Evolutionary conservation across 2,113 vertebrate genomes (phyloP), one percentile per base, ranked within the genome.

Genomic region (Aptenodytes forsteri): DNA sequence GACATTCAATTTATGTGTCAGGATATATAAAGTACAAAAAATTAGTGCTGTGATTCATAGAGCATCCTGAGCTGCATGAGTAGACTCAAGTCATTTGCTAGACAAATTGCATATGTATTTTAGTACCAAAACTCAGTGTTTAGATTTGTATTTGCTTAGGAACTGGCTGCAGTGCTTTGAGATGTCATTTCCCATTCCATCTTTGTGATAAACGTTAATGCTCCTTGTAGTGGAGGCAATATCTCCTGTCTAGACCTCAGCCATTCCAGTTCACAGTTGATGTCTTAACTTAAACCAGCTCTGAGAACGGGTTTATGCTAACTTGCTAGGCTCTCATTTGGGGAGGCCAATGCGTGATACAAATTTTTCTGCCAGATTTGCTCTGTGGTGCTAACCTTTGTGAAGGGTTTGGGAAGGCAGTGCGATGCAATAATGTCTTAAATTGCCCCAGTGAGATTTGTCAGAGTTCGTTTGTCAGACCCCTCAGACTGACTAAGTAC

Each of bases 391-490:
- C 69, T 87, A 72, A 83, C 49, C 20, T 79, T 81, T 76, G 52
- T 64, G 81, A 76, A 82, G 61, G 47, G 27, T 75, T 91, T 85
- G 72, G 70, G 91, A 82, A 90, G 92, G 72, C 66, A 69, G 27
- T 14, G 65, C 0, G 0, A 67, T 71, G 72, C 73, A 89, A 79
- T 89, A 59, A 87, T 67, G 83, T 71, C 77, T 94, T 89, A 79
- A 94, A 95, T 87, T 82, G 77, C 81, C 40, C 73, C 69, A 52
- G 87, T 90, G 94, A 82, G 94, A 87, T 91, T 95, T 95, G 84
- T 96, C 91, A 89, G 86, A 46, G 71, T 92, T 93, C 40, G 52
- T 95, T 93, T 95, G 86, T 94, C 83, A 93, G 86, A 58, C 26
- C 80, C 56, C 49, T 81, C 67, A 66, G 81, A 65, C 69, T 54